Evolutionary conservation across 2,888 invertebrate species (phyloP).

Genomic region (Scrobipalpa atriplicella): DNA sequence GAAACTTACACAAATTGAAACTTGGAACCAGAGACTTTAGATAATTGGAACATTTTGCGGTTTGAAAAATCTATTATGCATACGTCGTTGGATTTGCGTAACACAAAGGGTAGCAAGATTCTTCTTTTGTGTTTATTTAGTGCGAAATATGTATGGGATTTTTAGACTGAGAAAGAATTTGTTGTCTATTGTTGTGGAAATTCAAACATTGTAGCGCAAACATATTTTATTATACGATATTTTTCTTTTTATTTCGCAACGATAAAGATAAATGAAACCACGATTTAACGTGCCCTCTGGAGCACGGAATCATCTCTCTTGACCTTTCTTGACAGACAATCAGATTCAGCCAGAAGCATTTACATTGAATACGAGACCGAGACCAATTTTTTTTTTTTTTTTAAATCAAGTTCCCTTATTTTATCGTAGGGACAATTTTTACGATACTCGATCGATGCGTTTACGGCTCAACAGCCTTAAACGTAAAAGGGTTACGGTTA

Average conservation of each 20-base stretch:
- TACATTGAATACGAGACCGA: no score
- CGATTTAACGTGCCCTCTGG: no score
- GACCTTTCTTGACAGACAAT: no score
- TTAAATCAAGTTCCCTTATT: constrained; percentile 65
- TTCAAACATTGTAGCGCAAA: no score
- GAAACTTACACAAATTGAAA: constrained; percentile 63
- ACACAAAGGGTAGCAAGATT: not conserved
- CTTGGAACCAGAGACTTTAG: constrained; percentile 46
- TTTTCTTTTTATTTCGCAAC: no score
- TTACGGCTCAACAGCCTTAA: constrained; percentile 71
- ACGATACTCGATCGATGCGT: constrained; percentile 74
- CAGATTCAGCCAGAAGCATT: no score
- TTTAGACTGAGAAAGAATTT: not conserved
- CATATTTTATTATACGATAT: no score
- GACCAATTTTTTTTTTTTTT: constrained; percentile 69
- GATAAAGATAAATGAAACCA: no score
- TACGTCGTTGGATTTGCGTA: constrained; percentile 8
- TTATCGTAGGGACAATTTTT: constrained; percentile 67
- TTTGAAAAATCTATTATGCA: constrained; percentile 22
- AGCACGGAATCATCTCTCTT: no score
- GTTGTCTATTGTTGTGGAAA: not conserved
- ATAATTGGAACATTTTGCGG: constrained; percentile 54
- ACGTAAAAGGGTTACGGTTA: constrained; percentile 70
- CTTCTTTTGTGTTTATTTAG: not conserved
- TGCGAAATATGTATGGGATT: not conserved